Evolutionary conservation across 2,888 invertebrate species (phyloP).

Genomic region (Nymphalis polychloros): DNA sequence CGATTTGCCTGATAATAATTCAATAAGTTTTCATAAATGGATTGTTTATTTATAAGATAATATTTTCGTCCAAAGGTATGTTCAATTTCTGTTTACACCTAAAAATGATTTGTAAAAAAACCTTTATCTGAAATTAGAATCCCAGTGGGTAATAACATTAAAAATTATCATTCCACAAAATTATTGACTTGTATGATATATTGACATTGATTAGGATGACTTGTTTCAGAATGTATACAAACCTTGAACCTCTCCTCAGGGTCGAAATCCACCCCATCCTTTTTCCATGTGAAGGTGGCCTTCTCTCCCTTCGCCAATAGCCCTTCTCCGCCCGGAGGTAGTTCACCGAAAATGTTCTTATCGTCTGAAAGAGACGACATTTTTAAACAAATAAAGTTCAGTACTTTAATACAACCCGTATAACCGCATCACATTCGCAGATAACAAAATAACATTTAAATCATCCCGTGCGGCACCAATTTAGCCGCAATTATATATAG

Average conservation of each 20-base stretch:
- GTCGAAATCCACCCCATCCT: constrained; percentile 92
- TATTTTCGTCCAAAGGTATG: constrained; percentile 9
- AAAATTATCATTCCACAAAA: not conserved
- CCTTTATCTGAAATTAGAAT: not conserved
- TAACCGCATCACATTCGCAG: constrained; percentile 26
- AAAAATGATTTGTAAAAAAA: not conserved
- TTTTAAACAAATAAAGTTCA: constrained; percentile 25
- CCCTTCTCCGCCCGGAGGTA: constrained; percentile 85
- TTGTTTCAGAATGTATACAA: constrained; percentile 13
- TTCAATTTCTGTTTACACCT: not conserved
- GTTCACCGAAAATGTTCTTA: constrained; percentile 89
- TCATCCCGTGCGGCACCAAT: constrained; percentile 30
- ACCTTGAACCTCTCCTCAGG: constrained; percentile 94
- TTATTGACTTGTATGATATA: not conserved
- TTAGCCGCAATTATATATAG: constrained; percentile 50
- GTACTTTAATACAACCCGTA: constrained; percentile 19
- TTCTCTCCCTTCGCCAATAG: constrained; percentile 87
- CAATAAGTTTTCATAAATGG: not conserved
- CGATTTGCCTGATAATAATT: not conserved
- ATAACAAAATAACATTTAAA: constrained; percentile 28
- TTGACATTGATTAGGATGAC: not conserved
- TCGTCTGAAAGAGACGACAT: constrained; percentile 80
- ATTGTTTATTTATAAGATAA: not conserved
- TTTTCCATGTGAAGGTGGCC: constrained; percentile 90
- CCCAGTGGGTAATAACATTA: not conserved